A percentile compares a stretch with the other conserved stretches of the same genome.
phyloP scores from a whole-genome alignment of 2,113 vertebrate genomes.

The Loxodonta africana region DNA sequence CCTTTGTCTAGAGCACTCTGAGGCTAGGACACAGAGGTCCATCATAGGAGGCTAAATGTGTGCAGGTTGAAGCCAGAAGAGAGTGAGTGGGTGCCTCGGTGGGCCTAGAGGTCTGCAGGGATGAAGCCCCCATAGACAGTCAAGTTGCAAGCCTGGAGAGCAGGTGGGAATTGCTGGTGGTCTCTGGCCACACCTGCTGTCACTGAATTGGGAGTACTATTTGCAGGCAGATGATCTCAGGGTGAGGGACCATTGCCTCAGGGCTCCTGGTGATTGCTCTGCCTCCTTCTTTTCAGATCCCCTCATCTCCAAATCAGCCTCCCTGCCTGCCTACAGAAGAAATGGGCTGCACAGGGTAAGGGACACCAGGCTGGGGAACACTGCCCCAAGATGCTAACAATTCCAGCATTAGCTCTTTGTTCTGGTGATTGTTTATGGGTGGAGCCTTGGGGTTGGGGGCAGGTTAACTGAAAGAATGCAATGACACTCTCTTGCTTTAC shows the following conservation, averaged over 20 bases:
- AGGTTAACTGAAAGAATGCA: not conserved
- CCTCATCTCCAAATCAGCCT: conserved; percentile 96
- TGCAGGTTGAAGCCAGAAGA: not conserved
- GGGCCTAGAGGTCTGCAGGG: not conserved
- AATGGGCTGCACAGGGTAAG: conserved; percentile 97
- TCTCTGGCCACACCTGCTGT: not conserved
- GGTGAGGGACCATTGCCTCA: not conserved
- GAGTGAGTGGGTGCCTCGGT: not conserved
- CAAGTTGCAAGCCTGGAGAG: not conserved
- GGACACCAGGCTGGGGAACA: not conserved
- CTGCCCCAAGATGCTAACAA: not conserved
- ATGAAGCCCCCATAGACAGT: not conserved
- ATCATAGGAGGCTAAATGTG: not conserved
- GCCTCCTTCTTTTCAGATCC: conserved; percentile 90
- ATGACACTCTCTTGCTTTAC: not conserved
- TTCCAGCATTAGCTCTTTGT: not conserved
- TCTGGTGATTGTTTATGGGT: not conserved
- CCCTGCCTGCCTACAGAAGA: conserved; percentile 96
- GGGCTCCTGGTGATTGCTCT: not conserved
- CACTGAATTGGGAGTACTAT: not conserved
- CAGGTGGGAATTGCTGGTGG: not conserved
- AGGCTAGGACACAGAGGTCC: not conserved
- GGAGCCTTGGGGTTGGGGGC: not conserved
- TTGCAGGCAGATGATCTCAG: not conserved
- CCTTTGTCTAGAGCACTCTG: conserved; percentile 3